A percentile compares a stretch with the other conserved stretches of the same genome.
Evolutionary conservation across 2,797 vertebrate genomes (phyloP).

Genomic region (Bryconaethiops microstoma): DNA sequence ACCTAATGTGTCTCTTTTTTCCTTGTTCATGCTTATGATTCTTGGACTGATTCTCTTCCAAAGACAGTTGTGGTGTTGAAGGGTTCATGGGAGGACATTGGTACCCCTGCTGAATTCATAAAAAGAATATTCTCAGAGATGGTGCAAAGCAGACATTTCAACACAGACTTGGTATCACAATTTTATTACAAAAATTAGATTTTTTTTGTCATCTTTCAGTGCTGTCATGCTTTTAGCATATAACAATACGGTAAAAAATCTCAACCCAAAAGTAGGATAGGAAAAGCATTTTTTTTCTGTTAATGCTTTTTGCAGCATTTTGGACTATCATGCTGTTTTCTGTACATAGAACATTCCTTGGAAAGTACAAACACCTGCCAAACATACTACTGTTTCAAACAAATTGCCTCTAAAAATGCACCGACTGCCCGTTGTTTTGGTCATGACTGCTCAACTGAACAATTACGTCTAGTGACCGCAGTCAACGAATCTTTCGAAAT

Average conservation of each 20-base stretch:
- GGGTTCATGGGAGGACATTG: background rate
- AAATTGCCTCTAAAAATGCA: slow-evolving; percentile 65
- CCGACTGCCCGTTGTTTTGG: slow-evolving; percentile 48
- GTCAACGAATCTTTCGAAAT: slow-evolving; percentile 63
- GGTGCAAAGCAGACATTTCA: slow-evolving; percentile 3
- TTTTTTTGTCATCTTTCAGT: slow-evolving; percentile 72
- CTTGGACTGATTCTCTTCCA: too few relatives aligned
- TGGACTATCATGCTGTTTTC: slow-evolving; percentile 78
- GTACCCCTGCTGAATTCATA: background rate
- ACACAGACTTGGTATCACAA: slow-evolving; percentile 73
- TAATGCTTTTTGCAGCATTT: slow-evolving; percentile 76
- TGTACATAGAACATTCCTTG: slow-evolving; percentile 77
- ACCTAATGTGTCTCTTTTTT: too few relatives aligned
- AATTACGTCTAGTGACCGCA: slow-evolving; percentile 60
- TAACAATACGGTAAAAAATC: slow-evolving; percentile 85
- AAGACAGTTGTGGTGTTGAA: background rate
- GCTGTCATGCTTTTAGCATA: slow-evolving; percentile 85
- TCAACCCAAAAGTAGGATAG: slow-evolving; percentile 74
- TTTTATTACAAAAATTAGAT: slow-evolving; percentile 87
- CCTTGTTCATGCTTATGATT: too few relatives aligned
- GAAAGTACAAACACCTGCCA: slow-evolving; percentile 72
- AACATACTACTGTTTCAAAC: slow-evolving; percentile 67
- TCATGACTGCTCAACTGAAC: slow-evolving; percentile 43
- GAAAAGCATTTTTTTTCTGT: slow-evolving; percentile 74
- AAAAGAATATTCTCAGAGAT: background rate